These are phyloP conservation scores for Lanius collurio DNA, from an alignment of 2,113 vertebrate genomes.

Conservation along the genomic window DNA sequence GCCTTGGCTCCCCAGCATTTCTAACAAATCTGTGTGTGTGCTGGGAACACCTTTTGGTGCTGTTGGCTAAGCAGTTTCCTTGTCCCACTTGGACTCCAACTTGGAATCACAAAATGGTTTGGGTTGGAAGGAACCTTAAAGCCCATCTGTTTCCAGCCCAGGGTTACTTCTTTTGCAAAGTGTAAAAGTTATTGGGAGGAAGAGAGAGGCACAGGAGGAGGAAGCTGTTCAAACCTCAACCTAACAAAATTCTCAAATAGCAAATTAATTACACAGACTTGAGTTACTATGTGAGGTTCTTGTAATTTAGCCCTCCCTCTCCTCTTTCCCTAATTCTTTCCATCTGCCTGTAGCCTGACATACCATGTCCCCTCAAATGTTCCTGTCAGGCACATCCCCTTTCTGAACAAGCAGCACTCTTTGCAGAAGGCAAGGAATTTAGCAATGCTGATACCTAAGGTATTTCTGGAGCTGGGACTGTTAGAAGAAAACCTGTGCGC, in stretches of 20 bases:
- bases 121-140: background rate
- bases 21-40: background rate
- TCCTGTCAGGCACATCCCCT: background rate
- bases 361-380: background rate
- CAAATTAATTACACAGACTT: background rate
- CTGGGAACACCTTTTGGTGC: background rate
- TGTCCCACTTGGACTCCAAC: background rate
- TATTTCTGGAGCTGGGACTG: background rate
- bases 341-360: background rate
- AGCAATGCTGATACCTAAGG: rapidly evolving
- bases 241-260: background rate
- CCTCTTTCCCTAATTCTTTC: background rate
- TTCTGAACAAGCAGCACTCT: background rate
- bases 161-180: background rate
- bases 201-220: background rate
- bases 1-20: background rate
- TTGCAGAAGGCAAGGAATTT: background rate
- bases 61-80: background rate
- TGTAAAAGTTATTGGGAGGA: background rate
- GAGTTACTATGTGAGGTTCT: background rate
- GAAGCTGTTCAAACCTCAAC: background rate
- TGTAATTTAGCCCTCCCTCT: background rate
- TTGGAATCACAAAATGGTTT: background rate
- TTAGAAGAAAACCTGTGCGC: background rate
- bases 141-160: background rate